Evolutionary conservation across 1,140 invertebrate genomes (phyloP), one percentile per base, ranked within the genome.

Genomic region (Odontomachus brunneus): DNA sequence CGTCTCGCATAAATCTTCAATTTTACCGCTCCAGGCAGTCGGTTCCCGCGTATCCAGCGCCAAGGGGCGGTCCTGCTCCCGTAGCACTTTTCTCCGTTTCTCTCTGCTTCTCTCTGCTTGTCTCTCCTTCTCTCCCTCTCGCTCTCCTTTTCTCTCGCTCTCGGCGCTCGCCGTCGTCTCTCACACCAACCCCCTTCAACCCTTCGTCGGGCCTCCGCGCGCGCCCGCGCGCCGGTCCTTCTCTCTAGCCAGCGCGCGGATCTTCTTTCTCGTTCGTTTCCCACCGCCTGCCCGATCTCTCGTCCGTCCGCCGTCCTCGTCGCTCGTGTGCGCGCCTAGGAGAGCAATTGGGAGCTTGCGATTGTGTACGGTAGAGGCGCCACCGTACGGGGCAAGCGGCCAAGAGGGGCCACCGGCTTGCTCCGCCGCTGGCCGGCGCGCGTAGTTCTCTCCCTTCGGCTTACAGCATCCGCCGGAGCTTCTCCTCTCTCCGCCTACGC

Each of bases 401-500:
- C 76, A 87, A 84, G 84, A 81, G 86, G 87, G 86, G 67, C 88
- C 73, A 84, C 84, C 89, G 88, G 82, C 86, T 90, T 84, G 85
- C 90, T 89, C 76, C 80, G 88, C 81, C 76, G 89, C 59, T 85
- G 86, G 75, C 86, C 88, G 83, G 82, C 83, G 76, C 84, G 83
- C 83, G 86, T 85, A 80, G 76, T 84, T 88, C 88, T 89, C 88
- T 87, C 89, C 86, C 90, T 90, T 91, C 92, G 88, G 90, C 91
- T 91, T 92, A 93, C 93, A 94, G 93, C 93, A 93, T 94, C 93
- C 92, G 93, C 90, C 84, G 82, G 83, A 87, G 85, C 88, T 84
- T 89, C 86, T 84, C 80, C 89, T 89, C 89, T 89, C 92, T 93
- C 93, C 92, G 93, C 92, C 92, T 94, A 93, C 93, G 92, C 92